Base-by-base conservation (phyloP, 2,113 vertebrate species). In the Microcebus ravelobensis region DNA sequence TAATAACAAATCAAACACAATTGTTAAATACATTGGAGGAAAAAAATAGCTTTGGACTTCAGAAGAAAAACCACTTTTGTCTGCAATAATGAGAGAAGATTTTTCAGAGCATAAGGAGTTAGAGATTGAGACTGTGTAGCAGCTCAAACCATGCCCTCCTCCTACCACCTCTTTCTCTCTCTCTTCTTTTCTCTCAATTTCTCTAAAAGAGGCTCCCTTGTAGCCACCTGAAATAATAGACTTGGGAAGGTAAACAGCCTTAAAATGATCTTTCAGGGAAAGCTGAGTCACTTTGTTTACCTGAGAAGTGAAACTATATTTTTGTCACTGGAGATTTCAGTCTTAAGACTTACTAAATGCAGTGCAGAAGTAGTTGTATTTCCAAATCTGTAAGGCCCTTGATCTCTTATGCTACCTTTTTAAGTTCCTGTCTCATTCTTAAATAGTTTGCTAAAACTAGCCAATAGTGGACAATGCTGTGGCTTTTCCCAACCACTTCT, bases 381-480 rank as follows among this genome's bases (percentile, higher is more conserved):
- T 93, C 48, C 17, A 50, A 67, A n/a, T 61, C 39, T 18, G 7
- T 65, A 29, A 94, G 11, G 14, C 27, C 23, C 29, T 92, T 55
- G 39, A 70, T 42, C 11, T 50, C 52, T 71, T 13, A 6, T 8
- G 2, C 29, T 92, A 39, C 48, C 5, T 76, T 93, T 93, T 81
- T 68, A 2, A 77, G 8, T n/a, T 90, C n/a, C 71, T 55, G 23
- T 39, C 23, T 71, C 11, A n/a, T 39, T 57, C n/a, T 74, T 52
- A 14, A 68, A 74, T 20, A 80, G 34, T 8, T 90, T 84, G 17
- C 17, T 90, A 67, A 81, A 71, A 81, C 0, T 27, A 29, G 29
- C 34, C 34, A 81, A 31, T 7, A 45, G 11, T 25, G 42, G 25
- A 8, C 23, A 67, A 21, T 0, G 0, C 10, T 50, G 8, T 63